These are phyloP conservation scores for Gastracanthus pulcherrimus DNA, from an alignment of 2,888 invertebrate genomes.

Conservation along the genomic window DNA sequence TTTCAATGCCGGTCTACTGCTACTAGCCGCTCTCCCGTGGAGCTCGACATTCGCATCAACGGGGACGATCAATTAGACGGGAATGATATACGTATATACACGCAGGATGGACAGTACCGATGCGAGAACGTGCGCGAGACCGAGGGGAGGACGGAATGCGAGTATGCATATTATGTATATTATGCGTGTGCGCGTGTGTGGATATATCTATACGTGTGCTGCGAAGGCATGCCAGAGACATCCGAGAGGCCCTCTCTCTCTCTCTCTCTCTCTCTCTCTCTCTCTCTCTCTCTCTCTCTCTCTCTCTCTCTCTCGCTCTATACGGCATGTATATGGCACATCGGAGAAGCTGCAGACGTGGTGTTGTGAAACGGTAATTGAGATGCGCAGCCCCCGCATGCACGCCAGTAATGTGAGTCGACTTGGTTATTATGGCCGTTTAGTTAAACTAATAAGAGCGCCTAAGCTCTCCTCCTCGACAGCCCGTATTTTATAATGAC, in stretches of 20 bases:
- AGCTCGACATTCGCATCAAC: neutral
- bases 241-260: too few species aligned
- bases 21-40: neutral
- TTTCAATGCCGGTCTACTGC: too few species aligned
- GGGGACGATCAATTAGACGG: neutral
- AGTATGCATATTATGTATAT: neutral
- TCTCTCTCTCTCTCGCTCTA: neutral
- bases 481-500: neutral
- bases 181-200: conserved; percentile 6
- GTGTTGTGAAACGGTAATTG: conserved; percentile 51
- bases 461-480: neutral
- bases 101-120: too few species aligned
- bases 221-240: too few species aligned
- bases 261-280: neutral
- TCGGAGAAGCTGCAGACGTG: conserved; percentile 1
- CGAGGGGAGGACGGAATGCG: neutral
- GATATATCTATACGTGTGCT: neutral
- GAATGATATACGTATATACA: too few species aligned
- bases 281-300: neutral
- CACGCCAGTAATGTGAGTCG: conserved; percentile 49
- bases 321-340: neutral
- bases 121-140: too few species aligned
- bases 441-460: conserved; percentile 31
- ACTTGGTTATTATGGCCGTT: conserved; percentile 47
- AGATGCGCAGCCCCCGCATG: conserved; percentile 24